A percentile compares a stretch with the other conserved stretches of the same genome.
phyloP scores from a whole-genome alignment of 1,140 invertebrate species.

The Macrotrachela quadricornifera region DNA sequence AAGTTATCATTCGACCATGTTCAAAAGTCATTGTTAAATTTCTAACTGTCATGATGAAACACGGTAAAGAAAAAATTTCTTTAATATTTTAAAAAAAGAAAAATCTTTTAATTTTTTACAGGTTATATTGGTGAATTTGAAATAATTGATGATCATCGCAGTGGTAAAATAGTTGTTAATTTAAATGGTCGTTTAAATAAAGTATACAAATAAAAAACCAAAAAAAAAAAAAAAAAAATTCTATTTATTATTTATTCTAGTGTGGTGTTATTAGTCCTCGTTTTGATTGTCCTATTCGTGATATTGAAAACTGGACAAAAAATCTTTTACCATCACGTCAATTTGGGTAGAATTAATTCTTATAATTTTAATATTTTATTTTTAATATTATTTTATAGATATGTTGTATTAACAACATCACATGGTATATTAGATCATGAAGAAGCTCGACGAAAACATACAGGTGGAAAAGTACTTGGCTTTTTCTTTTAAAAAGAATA shows the following conservation, averaged over 20 bases:
- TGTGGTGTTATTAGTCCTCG: constrained; percentile 43
- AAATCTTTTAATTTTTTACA: no score
- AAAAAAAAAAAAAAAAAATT: neutral
- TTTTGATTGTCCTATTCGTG: constrained; percentile 82
- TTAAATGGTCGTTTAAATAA: constrained; percentile 93
- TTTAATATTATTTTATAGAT: constrained; percentile 38
- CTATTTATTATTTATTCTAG: constrained; percentile 15
- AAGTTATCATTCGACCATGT: constrained; percentile 84
- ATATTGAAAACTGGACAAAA: constrained; percentile 95
- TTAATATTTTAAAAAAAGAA: no score
- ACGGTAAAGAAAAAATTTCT: constrained; percentile 35
- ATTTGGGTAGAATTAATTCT: constrained; percentile 58
- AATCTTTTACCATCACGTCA: constrained; percentile 92
- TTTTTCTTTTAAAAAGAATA: constrained; percentile 79
- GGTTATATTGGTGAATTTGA: constrained; percentile 98
- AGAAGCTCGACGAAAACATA: constrained; percentile 94
- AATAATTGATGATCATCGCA: constrained; percentile 94
- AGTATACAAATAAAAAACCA: constrained; percentile 26
- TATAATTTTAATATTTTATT: no score
- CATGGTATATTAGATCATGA: constrained; percentile 99
- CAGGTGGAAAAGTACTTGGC: constrained; percentile 97
- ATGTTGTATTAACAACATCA: constrained; percentile 89
- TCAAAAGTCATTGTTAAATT: constrained; percentile 98
- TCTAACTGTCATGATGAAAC: constrained; percentile 99
- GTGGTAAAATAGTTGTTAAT: constrained; percentile 96